Evolutionary conservation across 1,140 invertebrate genomes (phyloP).

Genomic region (Phortica variegata): DNA sequence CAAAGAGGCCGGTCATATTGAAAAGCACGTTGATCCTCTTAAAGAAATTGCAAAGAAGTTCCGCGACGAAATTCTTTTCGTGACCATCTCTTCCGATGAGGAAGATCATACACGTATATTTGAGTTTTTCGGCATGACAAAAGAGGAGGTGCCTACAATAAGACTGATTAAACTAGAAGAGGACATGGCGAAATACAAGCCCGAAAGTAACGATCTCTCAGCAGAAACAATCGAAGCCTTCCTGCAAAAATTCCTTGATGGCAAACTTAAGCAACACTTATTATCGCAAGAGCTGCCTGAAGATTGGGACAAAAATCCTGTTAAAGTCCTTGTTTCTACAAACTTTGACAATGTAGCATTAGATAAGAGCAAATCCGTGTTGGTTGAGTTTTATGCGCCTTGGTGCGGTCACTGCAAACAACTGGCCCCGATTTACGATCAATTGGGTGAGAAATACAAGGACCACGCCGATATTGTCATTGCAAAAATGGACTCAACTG

Average conservation of each 20-base stretch:
- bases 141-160: constrained; percentile 86
- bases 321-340: constrained; percentile 90
- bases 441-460: constrained; percentile 75
- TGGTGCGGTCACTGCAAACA: constrained; percentile 99
- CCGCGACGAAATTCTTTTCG: constrained; percentile 91
- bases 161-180: constrained; percentile 93
- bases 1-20: constrained; percentile 81
- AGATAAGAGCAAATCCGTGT: constrained; percentile 86
- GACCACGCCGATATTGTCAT: constrained; percentile 84
- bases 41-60: constrained; percentile 83
- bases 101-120: constrained; percentile 95
- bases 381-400: constrained; percentile 98
- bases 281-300: constrained; percentile 91
- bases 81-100: constrained; percentile 92
- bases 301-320: constrained; percentile 95
- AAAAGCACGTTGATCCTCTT: constrained; percentile 74
- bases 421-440: constrained; percentile 92
- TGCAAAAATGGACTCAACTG: constrained; percentile 98
- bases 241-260: constrained; percentile 84
- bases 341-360: constrained; percentile 96
- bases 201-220: constrained; percentile 74
- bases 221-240: constrained; percentile 80
- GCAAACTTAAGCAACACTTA: constrained; percentile 92
- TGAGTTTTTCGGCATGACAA: constrained; percentile 98
- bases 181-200: constrained; percentile 99